These are phyloP conservation scores for Rhopalosiphum nymphaeae DNA, from an alignment of 2,888 invertebrate genomes.

Conservation along the genomic window DNA sequence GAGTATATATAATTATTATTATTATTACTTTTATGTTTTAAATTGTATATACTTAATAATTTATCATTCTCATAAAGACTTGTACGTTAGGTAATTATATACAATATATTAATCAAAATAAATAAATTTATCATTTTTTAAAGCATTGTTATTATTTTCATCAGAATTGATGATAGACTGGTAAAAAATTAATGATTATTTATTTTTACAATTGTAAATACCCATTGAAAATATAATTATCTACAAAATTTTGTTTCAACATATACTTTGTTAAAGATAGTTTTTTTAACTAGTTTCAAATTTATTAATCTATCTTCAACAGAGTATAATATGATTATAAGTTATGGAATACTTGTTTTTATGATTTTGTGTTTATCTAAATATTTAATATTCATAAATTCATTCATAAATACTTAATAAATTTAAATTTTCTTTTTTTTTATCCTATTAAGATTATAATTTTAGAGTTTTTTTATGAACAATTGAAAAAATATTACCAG, in stretches of 20 bases:
- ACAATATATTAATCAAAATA: neutral
- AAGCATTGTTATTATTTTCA: neutral
- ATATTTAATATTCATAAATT: no score
- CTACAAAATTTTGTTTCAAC: neutral
- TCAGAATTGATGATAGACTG: neutral
- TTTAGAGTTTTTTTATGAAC: no score
- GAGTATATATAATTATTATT: neutral
- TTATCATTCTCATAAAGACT: neutral
- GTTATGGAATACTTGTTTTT: no score
- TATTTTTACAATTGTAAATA: neutral
- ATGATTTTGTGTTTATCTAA: no score
- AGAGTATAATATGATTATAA: no score
- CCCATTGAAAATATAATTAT: neutral
- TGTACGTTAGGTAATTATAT: neutral
- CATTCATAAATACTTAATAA: no score
- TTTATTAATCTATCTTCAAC: no score
- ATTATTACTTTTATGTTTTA: neutral
- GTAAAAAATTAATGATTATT: neutral
- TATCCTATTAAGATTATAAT: no score
- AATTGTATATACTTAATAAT: neutral
- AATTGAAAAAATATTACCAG: no score
- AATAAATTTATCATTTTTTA: neutral
- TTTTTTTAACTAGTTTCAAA: neutral
- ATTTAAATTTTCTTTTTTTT: no score
- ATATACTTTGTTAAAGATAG: neutral